Base-by-base conservation (phyloP, 2,797 vertebrate species). In the Eulemur coronatus region DNA sequence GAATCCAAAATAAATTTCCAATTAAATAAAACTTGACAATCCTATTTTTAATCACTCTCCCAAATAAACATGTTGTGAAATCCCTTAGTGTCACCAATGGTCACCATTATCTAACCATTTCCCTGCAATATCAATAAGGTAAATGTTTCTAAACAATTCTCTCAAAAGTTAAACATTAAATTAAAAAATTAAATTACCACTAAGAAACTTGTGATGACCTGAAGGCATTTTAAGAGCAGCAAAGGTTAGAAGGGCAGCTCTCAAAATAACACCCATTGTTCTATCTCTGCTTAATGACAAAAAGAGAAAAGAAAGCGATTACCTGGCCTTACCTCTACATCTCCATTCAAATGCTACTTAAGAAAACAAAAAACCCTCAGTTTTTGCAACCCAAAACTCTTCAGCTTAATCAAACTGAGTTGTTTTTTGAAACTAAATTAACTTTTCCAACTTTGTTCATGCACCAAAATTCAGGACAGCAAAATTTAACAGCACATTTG, bases 241-340 rank as follows among this genome's bases (percentile, higher is more conserved):
- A 98, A 96, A 99, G 98, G 98, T 98, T 98, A 98, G 95, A 98
- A 99, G 97, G 98, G 98, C 97, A 98, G 95, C 96, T 98, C 97
- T 98, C 98, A 98, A 98, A 98, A 98, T 98, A 98, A 98, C 98
- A 98, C 92, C 98, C 98, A 99, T 99, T 99, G 98, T 99, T 98
- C 97, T 95, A 96, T 80, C 97, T 90, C 97, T 86, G 95, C 85
- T 75, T 70, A 98, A 98, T 98, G 98, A 99, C 98, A 98, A 98
- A 99, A 98, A 94, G 93, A 98, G 98, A 97, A 97, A 97, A 98
- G 98, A 98, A 98, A 98, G 98, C 98, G 98, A 99, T 99, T 99
- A 99, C 99, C 99, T 99, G 99, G 98, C 98, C 98, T 98, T 98
- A 99, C 98, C 98, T 98, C 97, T 78, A 98, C 98, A 98, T 97